Conservation (phyloP, 2,113 vertebrate genomes). For the Ochotona curzoniae region DNA sequence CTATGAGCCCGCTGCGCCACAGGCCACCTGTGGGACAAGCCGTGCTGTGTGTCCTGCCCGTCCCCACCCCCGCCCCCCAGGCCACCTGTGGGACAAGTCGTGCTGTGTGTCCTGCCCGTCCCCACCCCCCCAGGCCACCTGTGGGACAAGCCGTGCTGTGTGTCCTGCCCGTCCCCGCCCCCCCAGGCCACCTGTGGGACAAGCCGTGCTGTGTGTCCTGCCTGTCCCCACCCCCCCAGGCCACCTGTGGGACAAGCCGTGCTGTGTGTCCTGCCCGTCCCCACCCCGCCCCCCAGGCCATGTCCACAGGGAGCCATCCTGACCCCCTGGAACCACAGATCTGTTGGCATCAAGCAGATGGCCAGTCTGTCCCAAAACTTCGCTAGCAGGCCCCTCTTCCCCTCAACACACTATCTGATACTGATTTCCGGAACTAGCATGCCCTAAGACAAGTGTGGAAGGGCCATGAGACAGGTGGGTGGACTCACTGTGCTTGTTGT, state of each 20-base stretch:
- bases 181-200: conserved; percentile 89
- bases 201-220: not conserved
- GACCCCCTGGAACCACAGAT: too few relatives aligned
- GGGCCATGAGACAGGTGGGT: too few relatives aligned
- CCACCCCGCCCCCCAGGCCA: not conserved
- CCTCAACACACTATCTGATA: too few relatives aligned
- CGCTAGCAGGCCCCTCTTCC: too few relatives aligned
- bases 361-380: too few relatives aligned
- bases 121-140: conserved; percentile 90
- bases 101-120: not conserved
- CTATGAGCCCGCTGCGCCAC: conserved; percentile 94
- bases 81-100: conserved; percentile 87
- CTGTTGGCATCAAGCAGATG: too few relatives aligned
- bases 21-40: conserved; percentile 90
- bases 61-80: conserved; percentile 72
- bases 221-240: conserved; percentile 73
- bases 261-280: not conserved
- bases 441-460: too few relatives aligned
- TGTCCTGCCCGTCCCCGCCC: not conserved
- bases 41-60: not conserved
- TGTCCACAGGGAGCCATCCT: too few relatives aligned
- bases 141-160: not conserved
- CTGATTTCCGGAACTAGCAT: too few relatives aligned
- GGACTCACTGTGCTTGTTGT: conserved; percentile 94
- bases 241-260: conserved; percentile 87